Base-by-base conservation (phyloP, 2,797 vertebrate genomes). In the Brachyrhaphis roseni region DNA sequence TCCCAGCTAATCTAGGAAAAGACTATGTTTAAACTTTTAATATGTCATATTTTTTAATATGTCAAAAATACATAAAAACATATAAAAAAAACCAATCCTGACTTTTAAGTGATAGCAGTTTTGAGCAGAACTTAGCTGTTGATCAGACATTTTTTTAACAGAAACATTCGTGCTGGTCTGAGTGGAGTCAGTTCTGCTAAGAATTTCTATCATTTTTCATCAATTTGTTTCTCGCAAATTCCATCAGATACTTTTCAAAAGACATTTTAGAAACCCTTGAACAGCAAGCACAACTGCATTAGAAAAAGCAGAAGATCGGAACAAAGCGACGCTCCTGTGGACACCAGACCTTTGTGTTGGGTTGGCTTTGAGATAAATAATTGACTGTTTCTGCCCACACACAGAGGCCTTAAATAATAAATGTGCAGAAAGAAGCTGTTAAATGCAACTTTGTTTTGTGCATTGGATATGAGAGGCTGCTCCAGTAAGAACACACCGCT, bases 381-480 rank as follows among this genome's bases (percentile, higher is more conserved):
- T 87, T 45, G n/a, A 86, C 62, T 57, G 51, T 78, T 78, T 79
- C 66, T 82, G 70, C 79, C 87, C 59, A 68, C 76, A 74, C 79
- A 82, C 75, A 86, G 77, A 78, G 43, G 47, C 74, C 82, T 84
- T 71, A 75, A 77, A 82, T 84, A 84, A 84, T 87, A 80, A 86
- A 55, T 66, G 57, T 45, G 74, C 77, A 78, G 75, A 78, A 84
- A 83, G 36, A 82, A 57, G 39, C 51, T 45, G 57, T 87, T 53
- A 80, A 81, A 84, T 47, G 6, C 78, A 55, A 79, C 62, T 49
- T n/a, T 47, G 62, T 75, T 81, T 77, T 79, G 78, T 75, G 36
- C 51, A 66, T 79, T 43, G 57, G 72, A 72, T 62, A 64, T 53
- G 68, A 18, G 28, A 70, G 36, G 47, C 59, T 72, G 20, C 28